Percentiles rank a stretch among this genome's conserved stretches.
Evolutionary conservation across 2,888 invertebrate species (phyloP).

Genomic region (Xestobium rufovillosum): DNA sequence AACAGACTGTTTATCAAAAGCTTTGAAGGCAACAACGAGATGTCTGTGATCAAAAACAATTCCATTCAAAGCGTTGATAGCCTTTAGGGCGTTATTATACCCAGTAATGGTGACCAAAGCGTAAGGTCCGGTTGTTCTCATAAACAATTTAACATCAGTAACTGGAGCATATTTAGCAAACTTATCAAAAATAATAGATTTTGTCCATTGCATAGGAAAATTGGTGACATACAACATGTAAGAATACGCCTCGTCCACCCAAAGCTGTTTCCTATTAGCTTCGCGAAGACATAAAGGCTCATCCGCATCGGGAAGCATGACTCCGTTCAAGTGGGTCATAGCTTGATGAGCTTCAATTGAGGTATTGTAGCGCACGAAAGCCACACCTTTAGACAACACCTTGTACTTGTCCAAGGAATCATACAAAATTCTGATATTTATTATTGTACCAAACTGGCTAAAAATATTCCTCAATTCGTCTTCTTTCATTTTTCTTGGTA

Average conservation of each 20-base stretch:
- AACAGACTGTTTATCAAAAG: too few relatives aligned
- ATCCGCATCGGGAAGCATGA: background rate
- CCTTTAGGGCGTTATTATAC: background rate
- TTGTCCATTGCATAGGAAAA: background rate
- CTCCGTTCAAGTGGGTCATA: background rate
- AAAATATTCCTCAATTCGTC: background rate
- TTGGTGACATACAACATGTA: background rate
- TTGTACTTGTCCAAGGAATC: background rate
- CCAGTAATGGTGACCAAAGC: background rate
- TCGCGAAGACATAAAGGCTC: background rate
- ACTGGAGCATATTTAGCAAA: constrained; percentile 1
- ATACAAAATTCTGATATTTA: background rate
- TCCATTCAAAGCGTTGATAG: constrained; percentile 1
- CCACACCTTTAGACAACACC: background rate
- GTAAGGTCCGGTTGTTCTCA: background rate
- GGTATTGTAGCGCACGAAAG: constrained; percentile 1
- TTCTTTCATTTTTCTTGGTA: background rate
- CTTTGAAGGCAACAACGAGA: background rate
- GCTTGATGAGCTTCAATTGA: background rate
- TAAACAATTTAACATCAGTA: background rate
- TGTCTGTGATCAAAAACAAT: background rate
- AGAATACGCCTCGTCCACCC: background rate
- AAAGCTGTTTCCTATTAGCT: background rate
- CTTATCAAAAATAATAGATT: background rate
- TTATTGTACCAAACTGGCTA: background rate